Base-by-base conservation (phyloP, 2,797 vertebrate species). In the Bovichtus diacanthus region DNA sequence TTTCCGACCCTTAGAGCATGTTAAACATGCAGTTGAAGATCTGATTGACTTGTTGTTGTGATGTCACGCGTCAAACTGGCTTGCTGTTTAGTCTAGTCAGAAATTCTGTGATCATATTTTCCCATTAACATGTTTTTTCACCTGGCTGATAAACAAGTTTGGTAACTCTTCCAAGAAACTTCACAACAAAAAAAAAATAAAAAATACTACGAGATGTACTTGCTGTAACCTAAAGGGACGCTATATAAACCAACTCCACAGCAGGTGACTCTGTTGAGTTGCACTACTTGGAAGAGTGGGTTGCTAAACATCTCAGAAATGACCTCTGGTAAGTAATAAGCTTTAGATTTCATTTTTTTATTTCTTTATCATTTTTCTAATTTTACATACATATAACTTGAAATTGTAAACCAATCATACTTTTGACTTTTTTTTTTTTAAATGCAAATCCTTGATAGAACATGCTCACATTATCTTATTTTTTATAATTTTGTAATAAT, bases 271-370 rank as follows among this genome's bases (percentile, higher is more conserved):
- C 16, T 53, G 18, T 1, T 44, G 38, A 50, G 47, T 55, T 0
- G 1, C 46, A 50, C 19, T 67, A 0, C 46, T 56, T 21, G 31
- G 31, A 54, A 23, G 23, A 54, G 9, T 18, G 0, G 18, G 19
- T 19, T 64, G n/a, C 38, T 34, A 9, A 23, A 8, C 39, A 27
- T 56, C 44, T 43, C 50, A 21, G 3, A 4, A 3, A 69, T 46
- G 47, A 47, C 6, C 1, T 68, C 64, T 18, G 69, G 89, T 91
- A 60, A 70, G 88, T 74, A 39, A 29, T 19, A 25, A n/a, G 2
- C 11, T 64, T 61, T 34, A 34, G 34, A 7, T 9, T 1, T 2
- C 34, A 6, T 34, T 9, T 8, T 82, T 43, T 59, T 2, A 61
- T 41, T 77, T 43, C 4, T 16, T 27, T 1, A 44, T 25, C 2